phyloP scores from a whole-genome alignment of 2,888 invertebrate genomes.

The Megaustenia siamemsis region DNA sequence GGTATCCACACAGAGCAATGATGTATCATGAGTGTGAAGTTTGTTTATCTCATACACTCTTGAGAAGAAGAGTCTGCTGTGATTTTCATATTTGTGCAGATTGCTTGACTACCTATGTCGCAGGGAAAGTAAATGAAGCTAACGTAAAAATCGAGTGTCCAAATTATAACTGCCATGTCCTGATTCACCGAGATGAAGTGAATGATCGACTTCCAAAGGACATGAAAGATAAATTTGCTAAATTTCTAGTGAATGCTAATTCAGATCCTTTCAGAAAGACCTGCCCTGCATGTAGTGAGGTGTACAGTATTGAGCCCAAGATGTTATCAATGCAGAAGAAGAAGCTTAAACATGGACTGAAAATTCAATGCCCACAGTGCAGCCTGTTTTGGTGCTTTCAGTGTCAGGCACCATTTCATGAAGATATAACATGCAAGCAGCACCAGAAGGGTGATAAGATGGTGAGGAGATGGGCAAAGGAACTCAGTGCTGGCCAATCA shows the following conservation, averaged over 20 bases:
- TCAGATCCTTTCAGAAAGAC: conserved; percentile 78
- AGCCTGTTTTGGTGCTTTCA: conserved; percentile 79
- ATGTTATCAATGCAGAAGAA: conserved; percentile 44
- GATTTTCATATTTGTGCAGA: conserved; percentile 74
- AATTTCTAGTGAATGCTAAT: conserved; percentile 77
- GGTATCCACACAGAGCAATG: conserved; percentile 59
- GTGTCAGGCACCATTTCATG: conserved; percentile 80
- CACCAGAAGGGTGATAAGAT: conserved; percentile 79
- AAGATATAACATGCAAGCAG: conserved; percentile 77
- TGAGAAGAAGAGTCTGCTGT: conserved; percentile 77
- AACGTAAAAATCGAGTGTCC: conserved; percentile 77
- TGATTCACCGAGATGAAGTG: conserved; percentile 78
- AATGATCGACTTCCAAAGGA: conserved; percentile 70
- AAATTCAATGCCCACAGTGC: conserved; percentile 77
- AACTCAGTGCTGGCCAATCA: conserved; percentile 76
- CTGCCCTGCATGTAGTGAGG: conserved; percentile 79
- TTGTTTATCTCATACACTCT: conserved; percentile 69
- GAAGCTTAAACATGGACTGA: conserved; percentile 52
- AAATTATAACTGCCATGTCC: conserved; percentile 70
- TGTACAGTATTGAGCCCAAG: conserved; percentile 57
- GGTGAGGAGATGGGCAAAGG: conserved; percentile 79
- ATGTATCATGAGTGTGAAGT: conserved; percentile 71
- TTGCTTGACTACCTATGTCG: conserved; percentile 76
- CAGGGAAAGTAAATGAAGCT: conserved; percentile 72
- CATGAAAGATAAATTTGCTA: conserved; percentile 76